phyloP scores from a whole-genome alignment of 2,888 invertebrate species.

The Lomographa bimaculata region DNA sequence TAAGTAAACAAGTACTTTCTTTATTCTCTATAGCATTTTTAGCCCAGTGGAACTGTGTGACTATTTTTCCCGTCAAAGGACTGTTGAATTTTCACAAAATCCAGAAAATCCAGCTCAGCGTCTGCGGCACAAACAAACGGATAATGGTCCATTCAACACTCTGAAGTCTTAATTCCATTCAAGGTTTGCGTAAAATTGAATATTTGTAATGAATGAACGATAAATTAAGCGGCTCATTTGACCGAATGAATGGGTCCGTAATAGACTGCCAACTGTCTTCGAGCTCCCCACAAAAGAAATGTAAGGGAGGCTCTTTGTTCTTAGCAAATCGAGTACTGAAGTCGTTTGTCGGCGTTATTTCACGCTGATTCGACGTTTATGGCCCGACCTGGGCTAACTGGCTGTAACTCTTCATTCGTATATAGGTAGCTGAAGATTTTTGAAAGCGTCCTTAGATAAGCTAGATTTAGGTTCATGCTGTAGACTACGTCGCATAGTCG shows the following conservation, averaged over 20 bases:
- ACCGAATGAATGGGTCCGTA: slow-evolving; percentile 73
- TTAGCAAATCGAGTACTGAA: slow-evolving; percentile 74
- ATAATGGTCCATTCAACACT: slow-evolving; percentile 24
- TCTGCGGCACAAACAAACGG: slow-evolving; percentile 19
- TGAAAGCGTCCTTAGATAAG: slow-evolving; percentile 17
- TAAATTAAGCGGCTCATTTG: slow-evolving; percentile 78
- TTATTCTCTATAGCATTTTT: no score
- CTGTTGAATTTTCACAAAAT: slow-evolving; percentile 3
- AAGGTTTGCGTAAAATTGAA: slow-evolving; percentile 52
- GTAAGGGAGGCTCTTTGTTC: slow-evolving; percentile 75
- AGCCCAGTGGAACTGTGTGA: no score
- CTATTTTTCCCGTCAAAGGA: not conserved
- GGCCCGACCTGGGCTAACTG: slow-evolving; percentile 58
- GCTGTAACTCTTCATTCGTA: slow-evolving; percentile 60
- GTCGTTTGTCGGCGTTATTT: slow-evolving; percentile 78
- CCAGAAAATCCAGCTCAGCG: slow-evolving; percentile 9
- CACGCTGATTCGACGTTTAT: slow-evolving; percentile 80
- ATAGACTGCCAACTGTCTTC: slow-evolving; percentile 75
- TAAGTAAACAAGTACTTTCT: no score
- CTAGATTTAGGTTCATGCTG: slow-evolving; percentile 21
- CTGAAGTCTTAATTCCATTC: slow-evolving; percentile 32
- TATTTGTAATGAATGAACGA: slow-evolving; percentile 63
- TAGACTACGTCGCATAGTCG: not conserved
- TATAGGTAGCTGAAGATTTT: slow-evolving; percentile 32
- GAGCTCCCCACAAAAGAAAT: slow-evolving; percentile 69